These are phyloP conservation scores for Hyles vespertilio DNA, from an alignment of 1,140 invertebrate species.

Conservation along the genomic window DNA sequence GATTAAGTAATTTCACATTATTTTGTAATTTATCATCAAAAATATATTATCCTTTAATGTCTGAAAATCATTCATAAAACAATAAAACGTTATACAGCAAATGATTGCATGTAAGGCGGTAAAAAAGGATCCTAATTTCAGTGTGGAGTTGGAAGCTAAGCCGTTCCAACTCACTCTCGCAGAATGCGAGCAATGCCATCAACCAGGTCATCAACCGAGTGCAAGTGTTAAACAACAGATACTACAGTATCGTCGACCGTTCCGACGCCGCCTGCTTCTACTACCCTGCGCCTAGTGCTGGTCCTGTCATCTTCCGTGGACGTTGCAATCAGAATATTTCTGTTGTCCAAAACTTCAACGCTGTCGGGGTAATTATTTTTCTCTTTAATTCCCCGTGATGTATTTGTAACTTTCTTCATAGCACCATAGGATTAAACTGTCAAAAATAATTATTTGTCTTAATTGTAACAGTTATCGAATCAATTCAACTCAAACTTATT, in stretches of 20 bases:
- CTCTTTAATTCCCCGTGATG: too few relatives aligned
- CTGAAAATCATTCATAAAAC: too few relatives aligned
- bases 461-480: not conserved
- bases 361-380: slow-evolving; percentile 28
- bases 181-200: slow-evolving; percentile 30
- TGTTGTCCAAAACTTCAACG: slow-evolving; percentile 34
- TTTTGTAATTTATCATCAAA: too few relatives aligned
- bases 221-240: slow-evolving; percentile 44
- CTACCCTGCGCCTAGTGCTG: slow-evolving; percentile 27
- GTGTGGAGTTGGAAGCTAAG: slow-evolving; percentile 58
- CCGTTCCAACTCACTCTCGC: slow-evolving; percentile 29
- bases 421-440: too few relatives aligned
- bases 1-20: too few relatives aligned
- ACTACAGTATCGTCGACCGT: slow-evolving; percentile 37
- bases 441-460: not conserved
- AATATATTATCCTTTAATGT: too few relatives aligned
- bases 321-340: slow-evolving; percentile 41
- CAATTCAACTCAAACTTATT: not conserved
- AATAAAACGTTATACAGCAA: not conserved
- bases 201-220: slow-evolving; percentile 34
- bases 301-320: slow-evolving; percentile 37
- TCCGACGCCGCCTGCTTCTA: slow-evolving; percentile 49
- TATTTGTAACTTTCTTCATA: too few relatives aligned
- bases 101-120: not conserved
- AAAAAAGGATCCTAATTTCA: slow-evolving; percentile 18